A percentile compares a stretch with the other conserved stretches of the same genome.
These are phyloP conservation scores for Cotesia chilonis DNA, from an alignment of 1,140 invertebrate genomes.

Conservation along the genomic window DNA sequence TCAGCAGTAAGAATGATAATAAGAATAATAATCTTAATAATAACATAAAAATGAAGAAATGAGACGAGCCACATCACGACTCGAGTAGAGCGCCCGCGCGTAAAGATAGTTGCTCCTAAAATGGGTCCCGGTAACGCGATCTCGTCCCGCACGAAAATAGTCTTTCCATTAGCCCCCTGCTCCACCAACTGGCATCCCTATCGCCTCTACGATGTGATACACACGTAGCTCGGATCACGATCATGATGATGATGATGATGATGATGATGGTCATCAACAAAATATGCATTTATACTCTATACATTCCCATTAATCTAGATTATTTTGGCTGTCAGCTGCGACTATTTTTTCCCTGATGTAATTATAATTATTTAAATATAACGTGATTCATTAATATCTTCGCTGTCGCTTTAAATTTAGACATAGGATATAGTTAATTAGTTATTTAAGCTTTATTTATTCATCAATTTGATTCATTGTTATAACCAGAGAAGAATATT, in stretches of 20 bases:
- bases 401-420: too few relatives aligned
- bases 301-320: conserved; percentile 35
- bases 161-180: conserved; percentile 38
- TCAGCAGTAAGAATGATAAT: not conserved
- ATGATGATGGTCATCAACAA: conserved; percentile 44
- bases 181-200: conserved; percentile 33
- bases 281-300: conserved; percentile 47
- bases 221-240: conserved; percentile 11
- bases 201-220: conserved; percentile 4
- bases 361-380: not conserved
- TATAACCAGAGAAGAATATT: too few relatives aligned
- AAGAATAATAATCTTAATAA: not conserved
- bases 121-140: conserved; percentile 72
- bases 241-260: conserved; percentile 13
- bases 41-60: conserved; percentile 11
- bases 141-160: conserved; percentile 67
- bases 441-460: too few relatives aligned
- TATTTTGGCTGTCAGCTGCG: not conserved
- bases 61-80: conserved; percentile 3
- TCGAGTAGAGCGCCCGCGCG: conserved; percentile 46
- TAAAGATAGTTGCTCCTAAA: conserved; percentile 71
- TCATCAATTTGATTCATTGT: too few relatives aligned
- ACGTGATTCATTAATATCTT: too few relatives aligned
- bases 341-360: conserved; percentile 4
- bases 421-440: too few relatives aligned